These are phyloP conservation scores for Cairina moschata DNA, from an alignment of 2,113 vertebrate genomes.

Conservation along the genomic window DNA sequence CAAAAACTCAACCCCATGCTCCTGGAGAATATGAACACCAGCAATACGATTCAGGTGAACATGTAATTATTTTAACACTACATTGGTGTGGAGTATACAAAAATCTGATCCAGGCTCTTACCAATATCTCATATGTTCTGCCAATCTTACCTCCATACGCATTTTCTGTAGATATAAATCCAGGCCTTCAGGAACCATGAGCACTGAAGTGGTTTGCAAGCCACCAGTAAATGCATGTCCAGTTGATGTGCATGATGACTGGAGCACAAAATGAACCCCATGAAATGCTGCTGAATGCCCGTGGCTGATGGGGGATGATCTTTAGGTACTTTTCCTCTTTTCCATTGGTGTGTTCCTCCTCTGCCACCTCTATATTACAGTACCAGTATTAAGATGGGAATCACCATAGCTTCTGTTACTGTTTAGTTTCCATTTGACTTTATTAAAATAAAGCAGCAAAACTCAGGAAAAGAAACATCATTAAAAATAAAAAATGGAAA, in stretches of 20 bases:
- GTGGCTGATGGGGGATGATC: neutral
- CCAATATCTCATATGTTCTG: neutral
- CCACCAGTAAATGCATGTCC: neutral
- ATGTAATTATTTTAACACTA: neutral
- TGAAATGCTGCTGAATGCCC: neutral
- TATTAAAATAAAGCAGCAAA: neutral
- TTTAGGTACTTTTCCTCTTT: neutral
- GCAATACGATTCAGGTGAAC: neutral
- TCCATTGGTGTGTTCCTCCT: neutral
- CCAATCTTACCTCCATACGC: accelerated
- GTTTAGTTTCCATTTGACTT: neutral
- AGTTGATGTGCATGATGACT: neutral
- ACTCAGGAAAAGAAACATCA: neutral
- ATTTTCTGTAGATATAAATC: neutral
- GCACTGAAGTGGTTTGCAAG: neutral
- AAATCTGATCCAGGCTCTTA: neutral
- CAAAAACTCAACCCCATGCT: neutral
- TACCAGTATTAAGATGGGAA: neutral
- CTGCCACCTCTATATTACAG: neutral
- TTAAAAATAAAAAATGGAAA: too few species aligned
- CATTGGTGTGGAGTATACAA: neutral
- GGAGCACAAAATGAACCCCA: neutral
- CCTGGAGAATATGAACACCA: neutral
- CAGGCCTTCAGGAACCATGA: neutral
- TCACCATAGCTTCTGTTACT: neutral